Base-by-base conservation (phyloP, 2,888 invertebrate species). In the Sturmia bella region DNA sequence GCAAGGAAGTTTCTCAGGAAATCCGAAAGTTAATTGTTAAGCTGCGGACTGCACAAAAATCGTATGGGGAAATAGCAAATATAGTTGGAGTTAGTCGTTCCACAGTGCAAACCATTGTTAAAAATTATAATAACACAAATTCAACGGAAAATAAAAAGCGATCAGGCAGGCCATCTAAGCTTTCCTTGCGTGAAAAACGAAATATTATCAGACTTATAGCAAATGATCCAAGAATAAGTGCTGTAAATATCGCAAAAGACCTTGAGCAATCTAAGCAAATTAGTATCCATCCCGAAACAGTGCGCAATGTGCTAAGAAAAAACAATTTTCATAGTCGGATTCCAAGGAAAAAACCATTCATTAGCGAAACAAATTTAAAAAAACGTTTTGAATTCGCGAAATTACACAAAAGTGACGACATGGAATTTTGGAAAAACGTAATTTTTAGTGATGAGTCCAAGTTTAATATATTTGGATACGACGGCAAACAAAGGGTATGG, bases 221-320 rank as follows among this genome's bases (percentile, higher is more conserved):
- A 32, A 56, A 56, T 56, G 56, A 56, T 12, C 37, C 37, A 27
- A 37, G 37, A 56, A 37, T 56, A 56, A 37, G 0, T 56, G 56
- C 56, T 17, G 56, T 56, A 12, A 56, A 56, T 15, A 56, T 41
- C n/a, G n/a, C n/a, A n/a, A n/a, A n/a, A n/a, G n/a, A n/a, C n/a
- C 27, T 41, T 59, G 19, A 24, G 24, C 39, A 41, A 32, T 41
- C 6, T n/a, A 59, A 59, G 7, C 41, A 59, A 3, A 59, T 41
- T 6, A 59, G 17, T 56, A 54, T 41, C 43, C 56, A 56, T 72
- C 64, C 70, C 50, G 41, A 59, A 41, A 59, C 41, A n/a, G n/a
- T n/a, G n/a, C n/a, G n/a, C n/a, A n/a, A n/a, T n/a, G n/a, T n/a
- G n/a, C n/a, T n/a, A n/a, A n/a, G n/a, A n/a, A n/a, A n/a, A 3